Evolutionary conservation across 2,888 invertebrate genomes (phyloP).

Genomic region (Artemia sp.): DNA sequence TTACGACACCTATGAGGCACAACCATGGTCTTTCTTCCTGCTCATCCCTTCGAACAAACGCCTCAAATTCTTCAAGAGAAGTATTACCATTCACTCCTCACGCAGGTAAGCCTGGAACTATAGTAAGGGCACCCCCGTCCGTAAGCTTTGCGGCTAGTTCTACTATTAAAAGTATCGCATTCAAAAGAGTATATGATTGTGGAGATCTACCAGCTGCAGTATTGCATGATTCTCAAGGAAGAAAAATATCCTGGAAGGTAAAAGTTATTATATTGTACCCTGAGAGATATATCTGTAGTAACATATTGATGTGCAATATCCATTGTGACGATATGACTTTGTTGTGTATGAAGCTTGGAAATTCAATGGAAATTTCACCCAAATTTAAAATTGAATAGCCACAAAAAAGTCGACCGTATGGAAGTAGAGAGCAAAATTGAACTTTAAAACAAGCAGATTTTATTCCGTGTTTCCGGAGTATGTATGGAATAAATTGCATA

Average conservation of each 20-base stretch:
- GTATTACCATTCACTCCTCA: conserved; percentile 6
- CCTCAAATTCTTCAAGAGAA: neutral
- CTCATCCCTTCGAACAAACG: neutral
- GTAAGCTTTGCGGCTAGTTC: neutral
- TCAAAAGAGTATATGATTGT: conserved; percentile 1
- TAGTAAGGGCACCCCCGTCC: neutral
- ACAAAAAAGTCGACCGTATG: no score
- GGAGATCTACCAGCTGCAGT: conserved; percentile 9
- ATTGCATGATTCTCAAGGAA: conserved; percentile 1
- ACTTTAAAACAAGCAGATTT: no score
- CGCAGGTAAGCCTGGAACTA: neutral
- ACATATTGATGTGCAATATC: no score
- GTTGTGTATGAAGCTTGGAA: no score
- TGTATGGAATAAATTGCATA: no score
- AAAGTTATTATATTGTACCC: neutral
- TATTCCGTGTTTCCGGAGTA: no score
- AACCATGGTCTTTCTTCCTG: neutral
- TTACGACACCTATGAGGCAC: neutral
- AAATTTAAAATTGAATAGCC: no score
- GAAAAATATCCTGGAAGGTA: conserved; percentile 5
- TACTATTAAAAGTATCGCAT: neutral
- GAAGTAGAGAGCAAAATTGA: no score
- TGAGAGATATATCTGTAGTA: no score
- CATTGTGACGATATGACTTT: no score
- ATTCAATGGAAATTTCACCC: no score